These are phyloP conservation scores for Colostygia pectinataria DNA, from an alignment of 2,888 invertebrate species.

Conservation along the genomic window DNA sequence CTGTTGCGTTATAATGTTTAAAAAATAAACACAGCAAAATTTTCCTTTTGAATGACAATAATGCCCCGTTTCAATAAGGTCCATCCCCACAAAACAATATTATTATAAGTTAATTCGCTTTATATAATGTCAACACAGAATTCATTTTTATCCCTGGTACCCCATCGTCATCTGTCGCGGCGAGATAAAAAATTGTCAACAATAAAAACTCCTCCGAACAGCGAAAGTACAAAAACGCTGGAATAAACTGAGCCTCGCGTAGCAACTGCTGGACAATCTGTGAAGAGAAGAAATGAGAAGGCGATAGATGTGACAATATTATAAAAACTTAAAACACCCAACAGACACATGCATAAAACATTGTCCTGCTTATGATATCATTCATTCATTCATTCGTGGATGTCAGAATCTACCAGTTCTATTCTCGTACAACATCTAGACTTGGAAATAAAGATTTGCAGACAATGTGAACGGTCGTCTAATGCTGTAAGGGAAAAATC, in stretches of 20 bases:
- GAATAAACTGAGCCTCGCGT: conserved; percentile 40
- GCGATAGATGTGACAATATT: conserved; percentile 22
- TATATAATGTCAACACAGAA: conserved; percentile 21
- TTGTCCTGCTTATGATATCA: too few relatives aligned
- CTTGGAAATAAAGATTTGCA: too few relatives aligned
- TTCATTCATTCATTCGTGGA: too few relatives aligned
- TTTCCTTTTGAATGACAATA: background rate
- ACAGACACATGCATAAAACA: too few relatives aligned
- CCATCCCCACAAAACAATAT: conserved; percentile 5
- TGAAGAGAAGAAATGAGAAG: conserved; percentile 17
- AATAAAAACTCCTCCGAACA: conserved; percentile 41
- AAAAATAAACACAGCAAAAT: too few relatives aligned
- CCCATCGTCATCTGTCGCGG: conserved; percentile 37
- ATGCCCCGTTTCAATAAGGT: background rate
- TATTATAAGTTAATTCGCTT: conserved; percentile 18
- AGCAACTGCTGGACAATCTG: conserved; percentile 23
- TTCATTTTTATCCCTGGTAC: conserved; percentile 27
- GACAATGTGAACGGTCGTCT: too few relatives aligned
- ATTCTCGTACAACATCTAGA: too few relatives aligned
- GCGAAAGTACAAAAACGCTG: conserved; percentile 53
- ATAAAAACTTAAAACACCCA: background rate
- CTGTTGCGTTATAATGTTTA: too few relatives aligned
- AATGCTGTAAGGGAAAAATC: too few relatives aligned
- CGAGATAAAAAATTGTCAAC: conserved; percentile 48
- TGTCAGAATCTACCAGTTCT: too few relatives aligned